phyloP scores from a whole-genome alignment of 2,113 vertebrate genomes.

The Prinia subflava region DNA sequence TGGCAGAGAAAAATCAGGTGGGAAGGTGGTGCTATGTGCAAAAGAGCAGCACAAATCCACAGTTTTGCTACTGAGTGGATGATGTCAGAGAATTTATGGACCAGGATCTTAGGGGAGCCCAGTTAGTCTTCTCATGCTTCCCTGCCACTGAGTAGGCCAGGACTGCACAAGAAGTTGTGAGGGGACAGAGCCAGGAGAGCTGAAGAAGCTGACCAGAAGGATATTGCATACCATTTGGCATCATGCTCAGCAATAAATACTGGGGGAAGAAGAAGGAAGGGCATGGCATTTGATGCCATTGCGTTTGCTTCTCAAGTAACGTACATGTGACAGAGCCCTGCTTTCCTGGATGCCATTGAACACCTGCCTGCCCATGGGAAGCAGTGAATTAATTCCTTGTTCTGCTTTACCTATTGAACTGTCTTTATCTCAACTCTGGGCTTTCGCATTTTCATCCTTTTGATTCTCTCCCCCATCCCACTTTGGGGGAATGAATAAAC shows the following conservation, averaged over 20 bases:
- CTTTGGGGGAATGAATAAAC: neutral
- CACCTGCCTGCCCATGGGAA: neutral
- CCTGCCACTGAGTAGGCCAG: no score
- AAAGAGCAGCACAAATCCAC: neutral
- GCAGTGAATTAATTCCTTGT: neutral
- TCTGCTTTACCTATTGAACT: neutral
- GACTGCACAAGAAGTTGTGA: neutral
- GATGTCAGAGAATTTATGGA: neutral
- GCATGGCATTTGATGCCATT: fast-evolving
- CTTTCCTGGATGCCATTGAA: neutral
- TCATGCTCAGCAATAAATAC: neutral
- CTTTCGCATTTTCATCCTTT: neutral
- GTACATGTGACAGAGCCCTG: fast-evolving
- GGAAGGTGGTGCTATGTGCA: neutral
- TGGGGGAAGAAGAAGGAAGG: neutral
- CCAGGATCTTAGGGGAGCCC: neutral
- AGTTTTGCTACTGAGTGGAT: neutral
- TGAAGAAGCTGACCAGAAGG: neutral
- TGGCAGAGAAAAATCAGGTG: neutral
- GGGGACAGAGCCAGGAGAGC: neutral
- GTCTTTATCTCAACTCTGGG: neutral
- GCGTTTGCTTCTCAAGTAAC: fast-evolving
- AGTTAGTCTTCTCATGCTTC: neutral
- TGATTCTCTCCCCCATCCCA: fast-evolving
- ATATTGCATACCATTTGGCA: neutral